Base-by-base conservation (phyloP, 2,888 invertebrate genomes). In the Xestoiulus laeticollis region DNA sequence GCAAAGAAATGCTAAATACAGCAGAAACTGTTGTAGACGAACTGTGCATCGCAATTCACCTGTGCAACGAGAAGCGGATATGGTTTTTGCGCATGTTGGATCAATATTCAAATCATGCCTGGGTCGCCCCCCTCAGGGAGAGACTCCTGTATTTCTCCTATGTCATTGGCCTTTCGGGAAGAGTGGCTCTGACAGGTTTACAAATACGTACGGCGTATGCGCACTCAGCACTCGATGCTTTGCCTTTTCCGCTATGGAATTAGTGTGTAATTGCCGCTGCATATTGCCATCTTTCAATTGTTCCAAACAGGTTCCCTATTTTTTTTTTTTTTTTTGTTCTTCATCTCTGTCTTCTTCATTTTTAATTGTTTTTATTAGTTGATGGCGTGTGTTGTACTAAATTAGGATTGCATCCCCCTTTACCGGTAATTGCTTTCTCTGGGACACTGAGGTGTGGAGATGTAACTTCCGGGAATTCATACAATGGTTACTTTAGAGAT, bases 31-130 rank as follows among this genome's bases (percentile, higher is more conserved):
- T 0, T 44, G 44, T 44, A 44, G 44, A 32, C 78, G 3, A 78
- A 30, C 30, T 30, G 16, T 48, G 48, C 48, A 48, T 48, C 68
- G 68, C 8, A 68, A 16, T 78, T 26, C 30, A 78, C 68, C 14
- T 78, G 78, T 12, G 30, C 78, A 32, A 78, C 4, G 78, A 48
- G 48, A 78, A 14, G 30, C 78, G 30, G 78, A 78, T 30, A 32
- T 78, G 78, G 78, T 78, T 78, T 78, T 78, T 78, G 78, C 78
- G 78, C 78, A 32, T 78, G 78, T 78, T 78, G 78, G 78, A 78
- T 78, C 78, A 78, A 78, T 78, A 78, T 78, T 78, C 78, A 78
- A 78, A 78, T 78, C 78, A 78, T 78, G 78, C 78, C 30, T 30
- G 16, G 16, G 30, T 78, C 78, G 30, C 78, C 78, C 78, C 78